A percentile compares a stretch with the other conserved stretches of the same genome.
phyloP scores from a whole-genome alignment of 2,113 vertebrate species.

The Rhadina sibilatrix region DNA sequence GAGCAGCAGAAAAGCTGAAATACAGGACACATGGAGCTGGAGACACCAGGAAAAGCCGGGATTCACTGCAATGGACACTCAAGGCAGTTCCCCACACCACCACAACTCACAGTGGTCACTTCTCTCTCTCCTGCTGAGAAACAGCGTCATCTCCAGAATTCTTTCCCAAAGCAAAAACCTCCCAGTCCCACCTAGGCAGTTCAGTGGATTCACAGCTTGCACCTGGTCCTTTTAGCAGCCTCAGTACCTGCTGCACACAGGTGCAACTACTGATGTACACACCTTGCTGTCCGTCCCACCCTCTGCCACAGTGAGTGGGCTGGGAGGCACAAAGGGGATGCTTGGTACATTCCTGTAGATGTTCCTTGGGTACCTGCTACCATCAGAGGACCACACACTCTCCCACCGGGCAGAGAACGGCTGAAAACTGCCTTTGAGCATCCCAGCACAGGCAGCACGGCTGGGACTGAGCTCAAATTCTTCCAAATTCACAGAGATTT shows the following conservation, averaged over 20 bases:
- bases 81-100: fast-evolving
- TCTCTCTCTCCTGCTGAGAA: background rate
- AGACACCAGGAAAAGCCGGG: fast-evolving
- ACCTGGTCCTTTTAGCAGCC: background rate
- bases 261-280: background rate
- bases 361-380: background rate
- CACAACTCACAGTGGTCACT: background rate
- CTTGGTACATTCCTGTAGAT: background rate
- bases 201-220: background rate
- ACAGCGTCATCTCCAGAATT: background rate
- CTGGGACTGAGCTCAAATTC: background rate
- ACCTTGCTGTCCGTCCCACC: fast-evolving
- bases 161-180: background rate
- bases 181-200: background rate
- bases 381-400: background rate
- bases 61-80: fast-evolving
- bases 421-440: background rate
- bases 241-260: background rate
- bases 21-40: fast-evolving
- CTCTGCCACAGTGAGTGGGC: background rate
- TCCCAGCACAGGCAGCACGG: fast-evolving
- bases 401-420: background rate
- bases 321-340: background rate
- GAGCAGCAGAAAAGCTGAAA: background rate
- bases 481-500: background rate